Evolutionary conservation across 1,140 invertebrate genomes (phyloP), one percentile per base, ranked within the genome.

Genomic region (Dendroctonus ponderosae): DNA sequence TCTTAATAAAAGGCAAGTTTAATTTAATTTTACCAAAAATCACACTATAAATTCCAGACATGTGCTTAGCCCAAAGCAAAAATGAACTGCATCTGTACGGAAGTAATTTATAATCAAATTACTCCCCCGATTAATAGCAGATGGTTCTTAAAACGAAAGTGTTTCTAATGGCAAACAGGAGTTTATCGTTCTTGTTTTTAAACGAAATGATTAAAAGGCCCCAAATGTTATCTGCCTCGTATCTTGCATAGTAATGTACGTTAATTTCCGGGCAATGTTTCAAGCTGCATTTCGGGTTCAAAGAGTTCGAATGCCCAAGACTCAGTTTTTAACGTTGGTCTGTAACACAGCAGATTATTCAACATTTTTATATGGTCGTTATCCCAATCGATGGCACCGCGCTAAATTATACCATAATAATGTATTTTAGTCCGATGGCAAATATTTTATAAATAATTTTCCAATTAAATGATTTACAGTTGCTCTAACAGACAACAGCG

Each of bases 1-100:
- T 0, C 49, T 76, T n/a, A 76, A 75, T 54, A 60, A 70, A 54
- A 70, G 75, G 75, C 76, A 65, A 64, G 68, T 49, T 26, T 44
- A 56, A 51, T 56, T 1, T 11, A 38, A 40, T 39, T 39, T 56
- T 39, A n/a, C 8, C 9, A 15, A 12, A 52, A 52, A 26, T 12
- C 8, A 15, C 50, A 52, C 9, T 12, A 12, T 15, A 52, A 9
- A 8, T 15, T 52, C 7, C 8, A 52, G 15, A 8, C 15, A 52
- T 52, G 8, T 26, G 26, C 26, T 26, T 26, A 14, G 37, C 37
- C 37, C 37, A 51, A 9, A 6, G 37, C 5, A 51, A 12, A 46
- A 12, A 51, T 26, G 37, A 51, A n/a, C 49, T 51, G 37, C 49
- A 51, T 51, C 49, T 51, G 49, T 51, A 51, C 49, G 49, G 49